Evolutionary conservation across 2,888 invertebrate genomes (phyloP), one percentile per base, ranked within the genome.

Genomic region (Ptilodon capucinus): DNA sequence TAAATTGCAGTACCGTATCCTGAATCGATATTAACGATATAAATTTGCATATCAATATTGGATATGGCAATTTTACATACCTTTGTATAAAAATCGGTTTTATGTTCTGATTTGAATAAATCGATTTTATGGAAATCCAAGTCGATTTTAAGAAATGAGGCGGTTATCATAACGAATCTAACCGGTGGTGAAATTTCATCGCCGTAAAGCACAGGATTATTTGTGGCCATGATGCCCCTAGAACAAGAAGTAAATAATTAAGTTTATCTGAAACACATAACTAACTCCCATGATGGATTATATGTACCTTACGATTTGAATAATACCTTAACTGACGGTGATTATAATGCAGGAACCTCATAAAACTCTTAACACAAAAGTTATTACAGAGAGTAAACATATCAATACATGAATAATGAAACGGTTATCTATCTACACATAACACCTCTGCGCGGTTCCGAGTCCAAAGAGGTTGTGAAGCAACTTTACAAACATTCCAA

Each of bases 101-200:
- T 76, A 35, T 91, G 73, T 64, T 90, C 83, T 0, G 54, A 60
- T 42, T 79, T 74, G 57, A 92, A 90, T 34, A 93, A 61, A 67
- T 92, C 86, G 17, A 93, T 74, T 41, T 80, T 76, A 35, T 82
- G 80, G 39, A 91, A 77, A 9, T 92, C 76, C n/a, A 92, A 40
- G 18, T 90, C 74, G 14, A 92, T 58, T 1, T 76, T 78, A 19
- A 93, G 72, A 23, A 85, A 63, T 11, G 81, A 77, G 0, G 92
- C 91, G 2, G 92, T 91, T 83, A 93, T 86, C 63, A 90, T 62
- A 0, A 88, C 92, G 43, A 92, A 92, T 43, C 93, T 76, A 4
- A 86, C 90, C 0, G 92, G 91, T 0, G 93, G 92, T 17, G 92
- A 92, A 23, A 78, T 79, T 47, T 84, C 83, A 51, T 91, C 91